Evolutionary conservation across 2,113 vertebrate species (phyloP), one percentile per base, ranked within the genome.

Genomic region (Boleophthalmus pectinirostris): DNA sequence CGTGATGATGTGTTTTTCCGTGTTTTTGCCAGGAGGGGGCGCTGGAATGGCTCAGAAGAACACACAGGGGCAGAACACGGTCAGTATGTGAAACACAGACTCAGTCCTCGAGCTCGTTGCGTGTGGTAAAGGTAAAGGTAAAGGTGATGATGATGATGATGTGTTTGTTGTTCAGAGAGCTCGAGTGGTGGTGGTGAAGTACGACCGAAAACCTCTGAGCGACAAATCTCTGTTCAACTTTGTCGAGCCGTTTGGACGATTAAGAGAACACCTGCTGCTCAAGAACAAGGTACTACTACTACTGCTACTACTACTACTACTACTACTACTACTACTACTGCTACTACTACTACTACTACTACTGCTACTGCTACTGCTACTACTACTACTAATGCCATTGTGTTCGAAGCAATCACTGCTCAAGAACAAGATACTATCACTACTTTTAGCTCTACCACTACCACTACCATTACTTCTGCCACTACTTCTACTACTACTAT

Each of bases 101-200:
- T 20, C 16, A 2, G 29, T 29, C 2, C 29, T 29, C n/a, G n/a
- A n/a, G n/a, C n/a, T n/a, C n/a, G n/a, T n/a, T n/a, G n/a, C n/a
- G n/a, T n/a, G n/a, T n/a, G n/a, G n/a, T n/a, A n/a, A n/a, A n/a
- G n/a, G n/a, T n/a, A n/a, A n/a, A n/a, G n/a, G n/a, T n/a, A n/a
- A n/a, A n/a, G n/a, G n/a, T n/a, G n/a, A n/a, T n/a, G n/a, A n/a
- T n/a, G n/a, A n/a, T 29, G 29, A 29, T 4, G 29, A 2, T 29
- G 29, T 29, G 29, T 57, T 29, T 72, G 38, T 65, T 51, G 66
- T 93, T 92, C 53, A 90, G 65, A 89, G 90, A 43, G 91, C 89
- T 86, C 77, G 90, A 16, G 93, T 94, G 21, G 93, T 94, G 47
- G 92, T 93, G 75, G 91, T 90, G 45, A 93, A 92, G 65, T 94